Evolutionary conservation across 2,888 invertebrate species (phyloP).

Genomic region (Hirtodrosophila histrioides): DNA sequence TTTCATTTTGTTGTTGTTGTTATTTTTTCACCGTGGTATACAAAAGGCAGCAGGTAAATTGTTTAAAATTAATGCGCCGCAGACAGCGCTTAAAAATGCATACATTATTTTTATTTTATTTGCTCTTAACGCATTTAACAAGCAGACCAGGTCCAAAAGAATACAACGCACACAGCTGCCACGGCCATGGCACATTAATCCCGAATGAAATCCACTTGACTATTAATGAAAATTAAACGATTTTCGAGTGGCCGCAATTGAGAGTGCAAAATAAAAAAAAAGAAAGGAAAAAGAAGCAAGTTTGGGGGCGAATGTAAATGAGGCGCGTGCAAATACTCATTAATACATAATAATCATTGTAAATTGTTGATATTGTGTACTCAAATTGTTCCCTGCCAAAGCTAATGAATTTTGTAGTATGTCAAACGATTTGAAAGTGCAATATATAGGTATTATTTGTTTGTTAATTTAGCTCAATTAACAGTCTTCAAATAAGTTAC

Average conservation of each 20-base stretch:
- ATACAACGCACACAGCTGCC: conserved; percentile 31
- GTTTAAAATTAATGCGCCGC: conserved; percentile 71
- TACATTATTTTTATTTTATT: conserved; percentile 55
- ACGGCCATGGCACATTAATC: conserved; percentile 68
- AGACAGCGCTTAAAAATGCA: conserved; percentile 72
- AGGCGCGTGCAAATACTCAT: conserved; percentile 26
- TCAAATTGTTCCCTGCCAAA: too few species aligned
- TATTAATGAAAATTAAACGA: conserved; percentile 81
- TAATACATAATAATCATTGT: conserved; percentile 25
- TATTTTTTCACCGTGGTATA: conserved; percentile 5
- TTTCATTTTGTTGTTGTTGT: not conserved
- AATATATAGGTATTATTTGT: not conserved
- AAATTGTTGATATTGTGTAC: not conserved
- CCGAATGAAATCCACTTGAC: conserved; percentile 64
- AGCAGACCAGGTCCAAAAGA: conserved; percentile 34
- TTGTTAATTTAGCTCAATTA: conserved; percentile 9
- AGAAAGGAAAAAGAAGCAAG: not conserved
- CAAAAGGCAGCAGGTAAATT: conserved; percentile 67
- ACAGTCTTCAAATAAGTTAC: conserved; percentile 27
- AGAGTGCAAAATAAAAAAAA: conserved; percentile 26
- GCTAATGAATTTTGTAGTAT: not conserved
- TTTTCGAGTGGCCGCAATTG: conserved; percentile 70
- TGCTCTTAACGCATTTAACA: conserved; percentile 57
- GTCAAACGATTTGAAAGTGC: not conserved
- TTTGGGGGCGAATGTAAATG: conserved; percentile 9